Conservation (phyloP, 2,113 vertebrate species). For the Tenrec ecaudatus region DNA sequence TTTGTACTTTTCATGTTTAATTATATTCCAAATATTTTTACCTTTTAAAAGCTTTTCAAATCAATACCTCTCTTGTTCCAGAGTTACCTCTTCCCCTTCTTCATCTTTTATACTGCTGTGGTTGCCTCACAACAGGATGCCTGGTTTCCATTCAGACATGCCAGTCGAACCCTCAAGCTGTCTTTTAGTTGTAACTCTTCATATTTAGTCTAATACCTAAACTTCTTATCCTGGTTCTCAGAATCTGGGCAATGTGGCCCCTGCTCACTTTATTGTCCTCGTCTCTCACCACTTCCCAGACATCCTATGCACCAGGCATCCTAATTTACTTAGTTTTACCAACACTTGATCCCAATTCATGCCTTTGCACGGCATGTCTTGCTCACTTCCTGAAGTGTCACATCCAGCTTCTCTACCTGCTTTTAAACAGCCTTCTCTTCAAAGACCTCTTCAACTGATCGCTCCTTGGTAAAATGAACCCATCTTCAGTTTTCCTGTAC, state of each 20-base stretch:
- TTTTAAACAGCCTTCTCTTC: not conserved
- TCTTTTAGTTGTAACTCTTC: not conserved
- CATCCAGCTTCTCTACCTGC: not conserved
- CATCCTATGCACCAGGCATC: not conserved
- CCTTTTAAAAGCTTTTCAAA: conserved; percentile 24
- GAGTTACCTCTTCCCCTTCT: not conserved
- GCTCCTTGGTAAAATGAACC: not conserved
- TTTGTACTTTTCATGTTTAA: not conserved
- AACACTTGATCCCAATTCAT: not conserved
- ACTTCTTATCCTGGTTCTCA: not conserved
- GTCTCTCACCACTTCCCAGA: not conserved
- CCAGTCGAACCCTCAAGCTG: not conserved
- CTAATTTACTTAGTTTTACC: conserved; percentile 1
- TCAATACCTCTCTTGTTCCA: not conserved
- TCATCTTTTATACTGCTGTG: conserved; percentile 11
- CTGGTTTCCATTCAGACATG: conserved; percentile 36
- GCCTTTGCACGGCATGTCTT: not conserved
- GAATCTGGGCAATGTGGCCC: not conserved
- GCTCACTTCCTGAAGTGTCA: not conserved
- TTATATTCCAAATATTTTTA: conserved; percentile 7
- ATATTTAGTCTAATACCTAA: not conserved
- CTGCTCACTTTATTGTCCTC: not conserved
- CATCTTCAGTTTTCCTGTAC: not conserved
- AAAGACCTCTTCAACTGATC: not conserved
- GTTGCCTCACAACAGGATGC: not conserved